phyloP scores from a whole-genome alignment of 2,888 invertebrate species.

The Sturmia bella region DNA sequence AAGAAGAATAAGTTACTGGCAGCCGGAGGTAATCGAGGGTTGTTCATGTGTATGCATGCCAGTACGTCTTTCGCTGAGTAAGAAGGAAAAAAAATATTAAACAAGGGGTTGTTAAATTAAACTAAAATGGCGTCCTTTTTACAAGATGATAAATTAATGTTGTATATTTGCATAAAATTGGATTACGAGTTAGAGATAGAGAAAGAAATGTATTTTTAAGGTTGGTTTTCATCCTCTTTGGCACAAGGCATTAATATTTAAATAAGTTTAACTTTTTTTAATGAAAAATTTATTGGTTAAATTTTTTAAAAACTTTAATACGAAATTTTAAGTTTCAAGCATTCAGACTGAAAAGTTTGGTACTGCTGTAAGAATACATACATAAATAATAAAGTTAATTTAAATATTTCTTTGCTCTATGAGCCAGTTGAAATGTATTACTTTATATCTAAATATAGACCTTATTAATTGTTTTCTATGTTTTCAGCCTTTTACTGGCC shows the following conservation, averaged over 20 bases:
- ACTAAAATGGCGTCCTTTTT: constrained; percentile 69
- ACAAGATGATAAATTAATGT: constrained; percentile 68
- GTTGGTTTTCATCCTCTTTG: constrained; percentile 1
- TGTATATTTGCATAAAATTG: constrained; percentile 65
- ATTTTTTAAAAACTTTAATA: not conserved
- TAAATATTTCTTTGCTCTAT: too few relatives aligned
- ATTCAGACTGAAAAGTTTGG: too few relatives aligned
- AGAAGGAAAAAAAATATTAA: constrained; percentile 24
- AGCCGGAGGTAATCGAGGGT: constrained; percentile 54
- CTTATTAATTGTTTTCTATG: too few relatives aligned
- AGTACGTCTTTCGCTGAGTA: constrained; percentile 48
- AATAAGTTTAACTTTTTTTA: constrained; percentile 5
- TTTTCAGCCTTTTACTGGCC: too few relatives aligned
- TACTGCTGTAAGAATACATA: too few relatives aligned
- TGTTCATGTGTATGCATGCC: constrained; percentile 3
- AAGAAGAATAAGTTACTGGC: constrained; percentile 56
- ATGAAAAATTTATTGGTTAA: too few relatives aligned
- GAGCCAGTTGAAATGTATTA: too few relatives aligned
- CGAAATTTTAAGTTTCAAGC: too few relatives aligned
- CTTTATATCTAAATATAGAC: too few relatives aligned
- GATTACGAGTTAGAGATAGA: constrained; percentile 60
- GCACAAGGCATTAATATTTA: constrained; percentile 10
- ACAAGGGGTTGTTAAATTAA: constrained; percentile 66
- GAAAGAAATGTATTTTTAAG: constrained; percentile 26
- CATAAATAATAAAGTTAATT: too few relatives aligned